Evolutionary conservation across 2,113 vertebrate genomes (phyloP).

Genomic region (Cyanoliseus patagonus): DNA sequence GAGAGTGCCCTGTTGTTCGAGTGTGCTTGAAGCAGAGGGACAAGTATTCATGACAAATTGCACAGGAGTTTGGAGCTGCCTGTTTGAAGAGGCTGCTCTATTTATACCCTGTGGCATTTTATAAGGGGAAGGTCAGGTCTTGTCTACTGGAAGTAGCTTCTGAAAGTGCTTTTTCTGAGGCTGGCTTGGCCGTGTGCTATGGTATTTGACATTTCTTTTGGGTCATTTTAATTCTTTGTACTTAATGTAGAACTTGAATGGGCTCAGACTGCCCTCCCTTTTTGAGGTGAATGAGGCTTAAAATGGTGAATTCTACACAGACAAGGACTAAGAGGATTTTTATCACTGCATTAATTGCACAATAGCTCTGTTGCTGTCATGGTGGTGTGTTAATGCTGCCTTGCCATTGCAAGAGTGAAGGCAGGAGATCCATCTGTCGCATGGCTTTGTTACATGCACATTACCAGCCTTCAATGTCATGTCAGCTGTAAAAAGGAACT

Average conservation of each 20-base stretch:
- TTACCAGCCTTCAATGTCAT: rapidly evolving
- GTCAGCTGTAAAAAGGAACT: background rate
- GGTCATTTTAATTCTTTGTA: background rate
- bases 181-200: background rate
- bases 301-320: background rate
- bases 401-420: background rate
- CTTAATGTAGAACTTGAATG: background rate
- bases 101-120: slow-evolving; percentile 14
- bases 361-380: rapidly evolving
- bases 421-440: rapidly evolving
- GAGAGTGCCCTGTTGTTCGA: background rate
- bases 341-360: background rate
- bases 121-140: slow-evolving; percentile 18
- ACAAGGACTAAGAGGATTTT: background rate
- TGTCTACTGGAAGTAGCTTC: slow-evolving; percentile 4
- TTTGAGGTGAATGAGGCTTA: background rate
- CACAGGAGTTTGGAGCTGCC: background rate
- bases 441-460: rapidly evolving
- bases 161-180: background rate
- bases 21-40: background rate
- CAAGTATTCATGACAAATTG: background rate
- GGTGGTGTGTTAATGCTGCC: background rate
- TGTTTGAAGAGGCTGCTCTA: background rate
- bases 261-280: background rate
- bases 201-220: background rate